Evolutionary conservation across 2,113 vertebrate species (phyloP).

Genomic region (Holacanthus passer): DNA sequence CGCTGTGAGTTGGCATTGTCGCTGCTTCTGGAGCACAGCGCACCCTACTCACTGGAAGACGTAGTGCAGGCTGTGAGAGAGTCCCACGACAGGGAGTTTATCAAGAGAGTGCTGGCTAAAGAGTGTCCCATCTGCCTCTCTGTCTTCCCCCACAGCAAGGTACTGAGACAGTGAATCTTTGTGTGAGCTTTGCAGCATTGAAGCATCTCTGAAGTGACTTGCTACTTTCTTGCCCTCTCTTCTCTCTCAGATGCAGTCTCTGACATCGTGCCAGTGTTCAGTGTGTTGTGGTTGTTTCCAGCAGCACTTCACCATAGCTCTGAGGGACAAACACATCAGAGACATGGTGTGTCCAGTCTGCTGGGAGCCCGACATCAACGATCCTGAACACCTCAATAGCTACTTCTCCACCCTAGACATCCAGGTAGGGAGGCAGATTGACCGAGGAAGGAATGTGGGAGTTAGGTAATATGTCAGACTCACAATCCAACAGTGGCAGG

Average conservation of each 20-base stretch:
- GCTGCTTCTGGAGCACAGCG: conserved; percentile 83
- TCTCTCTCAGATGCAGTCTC: conserved; percentile 88
- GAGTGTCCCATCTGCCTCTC: conserved; percentile 91
- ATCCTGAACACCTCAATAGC: conserved; percentile 89
- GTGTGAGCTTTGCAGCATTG: rapidly evolving
- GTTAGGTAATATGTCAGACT: neutral
- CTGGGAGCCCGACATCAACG: conserved; percentile 89
- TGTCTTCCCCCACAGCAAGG: conserved; percentile 90
- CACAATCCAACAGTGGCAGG: neutral
- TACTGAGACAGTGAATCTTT: conserved; percentile 22
- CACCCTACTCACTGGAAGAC: conserved; percentile 87
- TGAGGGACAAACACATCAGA: conserved; percentile 92
- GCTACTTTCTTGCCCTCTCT: neutral
- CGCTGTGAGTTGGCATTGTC: conserved; percentile 90
- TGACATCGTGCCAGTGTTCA: conserved; percentile 92
- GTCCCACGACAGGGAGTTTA: conserved; percentile 90
- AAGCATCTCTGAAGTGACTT: neutral
- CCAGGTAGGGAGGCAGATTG: conserved; percentile 80
- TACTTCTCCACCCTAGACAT: conserved; percentile 94
- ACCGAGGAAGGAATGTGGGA: neutral
- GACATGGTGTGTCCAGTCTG: conserved; percentile 93
- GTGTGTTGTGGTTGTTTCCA: conserved; percentile 92
- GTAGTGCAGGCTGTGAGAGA: conserved; percentile 91
- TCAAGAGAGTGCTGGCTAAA: conserved; percentile 88
- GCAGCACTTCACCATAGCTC: conserved; percentile 90